phyloP scores from a whole-genome alignment of 2,797 vertebrate genomes.

The Numenius phaeopus region DNA sequence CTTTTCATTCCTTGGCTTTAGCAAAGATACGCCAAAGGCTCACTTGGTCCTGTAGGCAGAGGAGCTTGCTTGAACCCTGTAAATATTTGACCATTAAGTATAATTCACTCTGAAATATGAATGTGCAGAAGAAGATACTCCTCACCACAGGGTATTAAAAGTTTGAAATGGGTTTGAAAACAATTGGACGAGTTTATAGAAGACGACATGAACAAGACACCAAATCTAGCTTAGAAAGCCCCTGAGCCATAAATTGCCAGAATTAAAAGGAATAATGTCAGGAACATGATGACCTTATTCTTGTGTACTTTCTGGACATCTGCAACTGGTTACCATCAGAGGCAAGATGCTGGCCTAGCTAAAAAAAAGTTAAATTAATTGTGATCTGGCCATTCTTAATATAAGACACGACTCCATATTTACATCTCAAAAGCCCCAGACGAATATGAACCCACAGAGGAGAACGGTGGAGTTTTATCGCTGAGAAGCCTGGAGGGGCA shows the following conservation, averaged over 20 bases:
- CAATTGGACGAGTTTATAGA: neutral
- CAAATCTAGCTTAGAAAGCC: neutral
- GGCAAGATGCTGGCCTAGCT: neutral
- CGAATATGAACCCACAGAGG: neutral
- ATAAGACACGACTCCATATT: neutral
- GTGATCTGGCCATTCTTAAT: neutral
- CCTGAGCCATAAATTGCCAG: neutral
- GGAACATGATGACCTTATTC: neutral
- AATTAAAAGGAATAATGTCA: neutral
- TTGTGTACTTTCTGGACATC: neutral
- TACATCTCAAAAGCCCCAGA: neutral
- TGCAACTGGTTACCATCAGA: neutral
- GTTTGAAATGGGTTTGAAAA: neutral
- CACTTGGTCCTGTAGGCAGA: neutral
- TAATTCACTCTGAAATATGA: neutral
- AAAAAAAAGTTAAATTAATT: neutral
- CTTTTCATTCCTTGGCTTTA: neutral
- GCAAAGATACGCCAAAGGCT: neutral
- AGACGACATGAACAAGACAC: neutral
- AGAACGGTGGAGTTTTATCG: accelerated
- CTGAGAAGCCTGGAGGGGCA: neutral
- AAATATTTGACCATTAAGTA: neutral
- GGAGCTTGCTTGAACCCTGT: neutral
- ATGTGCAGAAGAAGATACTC: neutral
- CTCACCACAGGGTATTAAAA: neutral